Base-by-base conservation (phyloP, 1,140 invertebrate species). In the Diachasma alloeum region DNA sequence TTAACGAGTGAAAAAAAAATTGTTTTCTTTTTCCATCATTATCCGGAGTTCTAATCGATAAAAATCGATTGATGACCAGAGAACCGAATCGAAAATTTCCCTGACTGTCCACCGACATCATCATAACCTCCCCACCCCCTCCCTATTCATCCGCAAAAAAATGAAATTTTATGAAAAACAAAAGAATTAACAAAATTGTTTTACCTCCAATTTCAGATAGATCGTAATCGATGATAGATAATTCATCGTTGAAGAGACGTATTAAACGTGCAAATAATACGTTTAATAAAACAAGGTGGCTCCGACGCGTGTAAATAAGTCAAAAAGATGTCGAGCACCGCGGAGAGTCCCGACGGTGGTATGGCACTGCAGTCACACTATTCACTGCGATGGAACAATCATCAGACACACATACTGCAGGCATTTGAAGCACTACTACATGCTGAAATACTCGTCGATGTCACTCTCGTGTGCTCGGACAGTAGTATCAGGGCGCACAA, bases 351-450 rank as follows among this genome's bases (percentile, higher is more conserved):
- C 77, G 86, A 87, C 83, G 85, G 76, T 66, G 72, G 87, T 77
- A 92, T 91, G 91, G 88, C 89, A 74, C 82, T 89, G 69, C 91
- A 94, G 87, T 95, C 96, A 82, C 95, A 96, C 86, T 97, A 97
- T 88, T 96, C 95, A 83, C 91, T 97, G 78, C 93, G 95, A 89
- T 97, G 96, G 96, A 96, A 97, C 91, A 97, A 97, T 90, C 96
- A 97, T 91, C 95, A 96, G 84, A 92, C 92, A 73, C 95, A 97
- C 89, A 93, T 97, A 86, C 91, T 97, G 78, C 92, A 93, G 78
- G 94, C 96, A 17, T 97, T 97, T 90, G 96, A 97, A 82, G 93
- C 94, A 9, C 91, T 97, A 56, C 91, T 97, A 63, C 94, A 96
- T 81, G 94, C 94, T 19, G 96, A 97, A 87, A 92, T 93, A 4